These are phyloP conservation scores for Columba janthina DNA, from an alignment of 2,113 vertebrate genomes.

Conservation along the genomic window DNA sequence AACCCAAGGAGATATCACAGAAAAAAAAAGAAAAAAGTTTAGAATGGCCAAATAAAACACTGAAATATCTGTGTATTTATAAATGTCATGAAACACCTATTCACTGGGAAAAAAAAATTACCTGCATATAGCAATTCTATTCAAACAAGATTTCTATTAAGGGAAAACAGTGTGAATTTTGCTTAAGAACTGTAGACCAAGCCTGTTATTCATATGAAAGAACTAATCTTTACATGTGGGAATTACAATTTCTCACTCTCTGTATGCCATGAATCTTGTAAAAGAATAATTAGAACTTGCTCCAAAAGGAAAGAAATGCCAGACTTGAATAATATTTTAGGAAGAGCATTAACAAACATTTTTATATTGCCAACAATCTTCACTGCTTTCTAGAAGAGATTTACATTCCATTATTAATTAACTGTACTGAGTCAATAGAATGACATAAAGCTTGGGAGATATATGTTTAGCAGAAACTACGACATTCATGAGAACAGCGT, in stretches of 20 bases:
- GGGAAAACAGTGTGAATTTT: neutral
- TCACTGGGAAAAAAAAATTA: neutral
- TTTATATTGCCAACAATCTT: slow-evolving; percentile 27
- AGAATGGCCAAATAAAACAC: neutral
- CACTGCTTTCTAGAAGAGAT: slow-evolving; percentile 8
- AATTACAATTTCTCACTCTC: slow-evolving; percentile 47
- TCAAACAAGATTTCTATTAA: neutral
- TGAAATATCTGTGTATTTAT: neutral
- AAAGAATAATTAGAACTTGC: slow-evolving; percentile 61
- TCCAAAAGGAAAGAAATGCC: slow-evolving; percentile 22
- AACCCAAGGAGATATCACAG: neutral
- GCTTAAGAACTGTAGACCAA: slow-evolving; percentile 8
- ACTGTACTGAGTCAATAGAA: slow-evolving; percentile 18
- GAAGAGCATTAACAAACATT: slow-evolving; percentile 47
- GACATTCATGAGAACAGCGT: neutral
- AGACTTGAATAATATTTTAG: slow-evolving; percentile 31
- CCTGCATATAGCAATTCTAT: neutral
- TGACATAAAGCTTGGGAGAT: slow-evolving; percentile 36
- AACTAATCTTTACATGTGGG: slow-evolving; percentile 36
- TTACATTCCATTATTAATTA: slow-evolving; percentile 58
- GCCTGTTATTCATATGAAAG: slow-evolving; percentile 28
- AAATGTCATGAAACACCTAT: neutral
- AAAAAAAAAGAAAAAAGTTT: neutral
- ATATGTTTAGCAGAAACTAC: neutral
- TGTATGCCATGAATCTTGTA: slow-evolving; percentile 25